Evolutionary conservation across 2,113 vertebrate genomes (phyloP).

Genomic region (Cottus gobio): DNA sequence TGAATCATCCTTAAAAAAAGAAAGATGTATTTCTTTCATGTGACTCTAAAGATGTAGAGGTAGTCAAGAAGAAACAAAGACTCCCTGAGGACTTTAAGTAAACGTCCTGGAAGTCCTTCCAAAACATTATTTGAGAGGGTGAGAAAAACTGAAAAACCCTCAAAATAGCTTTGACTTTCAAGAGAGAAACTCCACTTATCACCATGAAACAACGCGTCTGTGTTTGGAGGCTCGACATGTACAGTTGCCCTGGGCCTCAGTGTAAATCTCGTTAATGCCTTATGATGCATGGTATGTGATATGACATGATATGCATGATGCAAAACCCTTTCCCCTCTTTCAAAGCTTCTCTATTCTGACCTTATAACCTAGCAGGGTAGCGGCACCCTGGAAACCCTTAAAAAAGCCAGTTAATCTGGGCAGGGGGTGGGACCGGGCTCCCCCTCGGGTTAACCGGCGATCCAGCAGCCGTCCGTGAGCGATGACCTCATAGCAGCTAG

Average conservation of each 20-base stretch:
- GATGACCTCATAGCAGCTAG: too few relatives aligned
- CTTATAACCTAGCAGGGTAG: too few relatives aligned
- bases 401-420: too few relatives aligned
- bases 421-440: too few relatives aligned
- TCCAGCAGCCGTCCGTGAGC: too few relatives aligned
- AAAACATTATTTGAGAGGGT: slow-evolving; percentile 53
- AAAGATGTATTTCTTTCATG: slow-evolving; percentile 16
- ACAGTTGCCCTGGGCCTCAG: slow-evolving; percentile 86
- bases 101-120: slow-evolving; percentile 46
- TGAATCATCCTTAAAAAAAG: not conserved
- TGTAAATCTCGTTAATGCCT: slow-evolving; percentile 85
- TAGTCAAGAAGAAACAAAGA: slow-evolving; percentile 20
- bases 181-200: slow-evolving; percentile 56
- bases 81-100: slow-evolving; percentile 38
- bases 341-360: too few relatives aligned
- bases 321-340: too few relatives aligned
- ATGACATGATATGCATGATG: too few relatives aligned
- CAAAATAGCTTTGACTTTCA: slow-evolving; percentile 17
- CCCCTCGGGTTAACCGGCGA: too few relatives aligned
- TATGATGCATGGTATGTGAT: too few relatives aligned
- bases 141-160: slow-evolving; percentile 22
- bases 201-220: too few relatives aligned
- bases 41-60: slow-evolving; percentile 20
- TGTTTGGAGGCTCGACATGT: slow-evolving; percentile 54
- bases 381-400: too few relatives aligned